Conservation (phyloP, 1,140 invertebrate genomes). For the Ceratitis capitata region DNA sequence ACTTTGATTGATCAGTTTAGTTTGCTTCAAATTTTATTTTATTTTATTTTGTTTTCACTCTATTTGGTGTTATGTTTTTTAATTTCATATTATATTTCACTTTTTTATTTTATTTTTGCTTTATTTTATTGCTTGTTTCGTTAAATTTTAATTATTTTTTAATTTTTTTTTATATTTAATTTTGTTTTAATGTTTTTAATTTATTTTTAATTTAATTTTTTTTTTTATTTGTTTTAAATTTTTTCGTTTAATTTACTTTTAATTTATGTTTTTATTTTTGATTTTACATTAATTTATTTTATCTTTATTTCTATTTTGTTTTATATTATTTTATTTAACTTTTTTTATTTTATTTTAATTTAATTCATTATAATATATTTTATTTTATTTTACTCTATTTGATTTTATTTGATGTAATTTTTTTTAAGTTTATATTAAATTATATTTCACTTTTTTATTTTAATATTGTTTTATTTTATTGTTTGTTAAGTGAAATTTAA, state of each 20-base stretch:
- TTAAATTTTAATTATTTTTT: neutral
- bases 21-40: neutral
- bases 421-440: neutral
- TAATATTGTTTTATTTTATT: slow-evolving; percentile 19
- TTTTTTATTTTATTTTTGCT: neutral
- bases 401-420: neutral
- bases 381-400: neutral
- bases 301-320: neutral
- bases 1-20: too few species aligned
- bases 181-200: neutral
- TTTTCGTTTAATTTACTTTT: neutral
- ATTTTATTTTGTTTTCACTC: neutral
- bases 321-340: neutral
- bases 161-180: neutral
- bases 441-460: neutral
- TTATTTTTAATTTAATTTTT: neutral
- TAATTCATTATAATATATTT: neutral
- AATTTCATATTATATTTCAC: neutral
- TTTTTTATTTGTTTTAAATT: neutral
- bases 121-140: too few species aligned
- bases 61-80: neutral
- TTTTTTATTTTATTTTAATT: neutral
- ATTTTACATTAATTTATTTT: neutral
- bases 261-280: neutral
- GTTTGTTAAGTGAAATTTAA: neutral